phyloP scores from a whole-genome alignment of 2,888 invertebrate genomes.

The Nezara viridula region DNA sequence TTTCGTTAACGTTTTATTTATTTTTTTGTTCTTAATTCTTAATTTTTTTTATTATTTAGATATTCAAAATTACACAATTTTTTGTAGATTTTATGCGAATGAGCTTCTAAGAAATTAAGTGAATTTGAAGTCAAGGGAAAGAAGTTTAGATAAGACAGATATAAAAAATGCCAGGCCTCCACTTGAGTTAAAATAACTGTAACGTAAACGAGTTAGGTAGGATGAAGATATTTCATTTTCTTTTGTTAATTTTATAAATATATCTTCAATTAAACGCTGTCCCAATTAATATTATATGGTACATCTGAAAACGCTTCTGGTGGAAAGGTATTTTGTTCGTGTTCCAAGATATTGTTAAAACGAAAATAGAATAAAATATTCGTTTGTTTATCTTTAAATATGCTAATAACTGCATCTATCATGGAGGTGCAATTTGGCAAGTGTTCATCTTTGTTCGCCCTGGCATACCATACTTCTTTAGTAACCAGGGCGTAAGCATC shows the following conservation, averaged over 20 bases:
- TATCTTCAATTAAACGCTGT: not conserved
- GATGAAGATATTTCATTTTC: not conserved
- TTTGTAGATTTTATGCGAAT: too few relatives aligned
- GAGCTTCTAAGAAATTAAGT: too few relatives aligned
- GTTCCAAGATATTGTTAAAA: not conserved
- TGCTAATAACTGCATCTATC: slow-evolving; percentile 28
- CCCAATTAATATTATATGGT: not conserved
- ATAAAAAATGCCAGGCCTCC: too few relatives aligned
- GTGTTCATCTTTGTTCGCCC: not conserved
- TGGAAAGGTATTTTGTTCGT: not conserved
- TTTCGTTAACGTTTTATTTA: too few relatives aligned
- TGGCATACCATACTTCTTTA: not conserved
- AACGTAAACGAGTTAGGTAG: not conserved
- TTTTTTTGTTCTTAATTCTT: too few relatives aligned
- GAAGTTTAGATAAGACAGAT: too few relatives aligned
- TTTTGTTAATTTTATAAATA: not conserved
- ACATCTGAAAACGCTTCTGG: not conserved
- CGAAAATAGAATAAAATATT: slow-evolving; percentile 9
- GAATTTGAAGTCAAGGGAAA: too few relatives aligned
- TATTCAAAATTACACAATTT: too few relatives aligned
- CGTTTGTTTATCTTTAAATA: not conserved
- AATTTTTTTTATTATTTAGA: too few relatives aligned
- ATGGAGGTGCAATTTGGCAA: slow-evolving; percentile 1
- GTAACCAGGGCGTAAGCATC: not conserved
- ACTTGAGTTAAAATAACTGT: too few relatives aligned